Evolutionary conservation across 2,113 vertebrate species (phyloP).

Genomic region (Aptenodytes forsteri): DNA sequence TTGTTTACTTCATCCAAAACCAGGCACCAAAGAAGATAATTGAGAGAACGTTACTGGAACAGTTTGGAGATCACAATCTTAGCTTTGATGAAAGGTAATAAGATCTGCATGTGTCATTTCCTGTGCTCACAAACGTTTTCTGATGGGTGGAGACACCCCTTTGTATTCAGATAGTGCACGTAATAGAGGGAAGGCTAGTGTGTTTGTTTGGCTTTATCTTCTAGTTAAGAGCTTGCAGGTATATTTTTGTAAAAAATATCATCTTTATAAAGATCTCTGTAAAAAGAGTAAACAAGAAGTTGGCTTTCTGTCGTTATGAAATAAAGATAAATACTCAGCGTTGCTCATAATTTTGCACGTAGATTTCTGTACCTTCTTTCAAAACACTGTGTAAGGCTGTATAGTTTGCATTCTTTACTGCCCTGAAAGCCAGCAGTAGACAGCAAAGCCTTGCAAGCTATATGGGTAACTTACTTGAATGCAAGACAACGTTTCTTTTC

Average conservation of each 20-base stretch:
- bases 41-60: constrained; percentile 92
- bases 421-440: neutral
- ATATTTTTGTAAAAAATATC: neutral
- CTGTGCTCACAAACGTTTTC: neutral
- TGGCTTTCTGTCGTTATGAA: neutral
- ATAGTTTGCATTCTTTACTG: neutral
- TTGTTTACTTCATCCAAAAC: constrained; percentile 97
- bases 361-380: neutral
- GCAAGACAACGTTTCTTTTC: neutral
- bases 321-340: neutral
- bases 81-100: constrained; percentile 93
- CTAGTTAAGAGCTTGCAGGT: neutral
- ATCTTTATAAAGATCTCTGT: neutral
- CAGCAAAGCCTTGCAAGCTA: neutral
- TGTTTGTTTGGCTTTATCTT: neutral
- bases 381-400: neutral
- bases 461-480: neutral
- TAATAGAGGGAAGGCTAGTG: neutral
- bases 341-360: neutral
- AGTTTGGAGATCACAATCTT: constrained; percentile 94
- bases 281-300: neutral
- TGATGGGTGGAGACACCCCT: neutral
- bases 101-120: neutral
- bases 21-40: constrained; percentile 96
- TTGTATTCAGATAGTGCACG: neutral